Percentiles rank a stretch among this genome's conserved stretches.
Conservation (phyloP, 2,113 vertebrate species). For the Bothrops jararaca region DNA sequence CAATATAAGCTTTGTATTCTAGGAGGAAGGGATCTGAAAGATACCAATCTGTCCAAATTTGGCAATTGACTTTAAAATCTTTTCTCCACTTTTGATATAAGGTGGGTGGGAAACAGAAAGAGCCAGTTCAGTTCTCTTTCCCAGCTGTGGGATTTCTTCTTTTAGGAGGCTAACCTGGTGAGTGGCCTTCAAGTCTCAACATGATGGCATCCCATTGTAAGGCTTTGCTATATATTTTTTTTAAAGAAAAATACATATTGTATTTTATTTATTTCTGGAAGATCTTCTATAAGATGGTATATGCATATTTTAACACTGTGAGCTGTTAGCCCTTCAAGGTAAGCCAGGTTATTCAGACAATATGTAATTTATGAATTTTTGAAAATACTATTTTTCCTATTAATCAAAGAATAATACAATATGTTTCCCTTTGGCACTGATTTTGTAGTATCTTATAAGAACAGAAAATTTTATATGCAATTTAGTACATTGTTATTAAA, state of each 20-base stretch:
- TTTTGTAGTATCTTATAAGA: not conserved
- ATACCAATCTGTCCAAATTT: not conserved
- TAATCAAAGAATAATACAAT: not conserved
- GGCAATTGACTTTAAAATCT: not conserved
- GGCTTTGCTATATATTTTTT: not conserved
- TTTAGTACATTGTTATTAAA: not conserved
- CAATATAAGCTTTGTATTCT: not conserved
- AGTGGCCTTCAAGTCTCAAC: not conserved
- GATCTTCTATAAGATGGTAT: not conserved
- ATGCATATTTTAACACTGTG: not conserved
- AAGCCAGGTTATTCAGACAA: not conserved
- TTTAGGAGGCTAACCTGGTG: not conserved
- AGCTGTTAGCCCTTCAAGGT: not conserved
- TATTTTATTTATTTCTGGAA: not conserved
- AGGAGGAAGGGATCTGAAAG: not conserved
- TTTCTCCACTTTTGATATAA: too few species aligned
- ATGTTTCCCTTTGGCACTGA: not conserved
- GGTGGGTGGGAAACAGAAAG: not conserved
- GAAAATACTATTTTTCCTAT: not conserved
- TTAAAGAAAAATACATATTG: not conserved
- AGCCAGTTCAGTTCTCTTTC: not conserved
- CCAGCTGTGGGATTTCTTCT: not conserved
- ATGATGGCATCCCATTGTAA: not conserved
- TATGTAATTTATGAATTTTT: not conserved
- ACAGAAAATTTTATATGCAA: not conserved